Evolutionary conservation across 2,113 vertebrate genomes (phyloP).

Genomic region (Tretioscincus oriximinensis): DNA sequence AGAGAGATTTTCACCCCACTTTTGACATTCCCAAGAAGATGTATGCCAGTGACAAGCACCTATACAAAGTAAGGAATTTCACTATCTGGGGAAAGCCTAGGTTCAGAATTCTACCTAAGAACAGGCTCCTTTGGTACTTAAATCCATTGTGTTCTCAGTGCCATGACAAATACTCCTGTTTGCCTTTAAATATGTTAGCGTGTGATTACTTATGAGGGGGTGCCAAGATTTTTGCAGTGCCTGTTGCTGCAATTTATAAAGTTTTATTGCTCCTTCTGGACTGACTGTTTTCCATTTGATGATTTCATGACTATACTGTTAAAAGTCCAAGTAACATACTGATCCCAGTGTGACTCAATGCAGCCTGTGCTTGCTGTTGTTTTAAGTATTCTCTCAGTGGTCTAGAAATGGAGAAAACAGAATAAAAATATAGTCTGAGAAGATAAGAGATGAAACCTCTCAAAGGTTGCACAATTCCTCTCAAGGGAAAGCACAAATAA

Average conservation of each 20-base stretch:
- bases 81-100: no score
- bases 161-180: neutral
- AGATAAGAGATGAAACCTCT: neutral
- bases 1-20: no score
- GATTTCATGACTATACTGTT: neutral
- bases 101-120: no score
- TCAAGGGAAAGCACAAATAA: neutral
- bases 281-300: neutral
- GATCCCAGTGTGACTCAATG: neutral
- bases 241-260: neutral
- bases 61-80: no score
- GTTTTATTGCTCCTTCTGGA: neutral
- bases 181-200: neutral
- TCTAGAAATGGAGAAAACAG: neutral
- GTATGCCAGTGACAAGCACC: no score
- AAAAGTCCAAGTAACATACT: neutral
- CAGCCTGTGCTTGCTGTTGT: neutral
- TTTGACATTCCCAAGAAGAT: no score
- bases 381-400: no score
- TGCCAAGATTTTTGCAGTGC: no score
- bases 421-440: neutral
- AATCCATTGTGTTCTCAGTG: no score
- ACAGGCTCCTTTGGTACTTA: no score
- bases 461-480: neutral
- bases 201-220: neutral